Evolutionary conservation across 2,797 vertebrate species (phyloP).

Genomic region (Poeciliopsis turneri): DNA sequence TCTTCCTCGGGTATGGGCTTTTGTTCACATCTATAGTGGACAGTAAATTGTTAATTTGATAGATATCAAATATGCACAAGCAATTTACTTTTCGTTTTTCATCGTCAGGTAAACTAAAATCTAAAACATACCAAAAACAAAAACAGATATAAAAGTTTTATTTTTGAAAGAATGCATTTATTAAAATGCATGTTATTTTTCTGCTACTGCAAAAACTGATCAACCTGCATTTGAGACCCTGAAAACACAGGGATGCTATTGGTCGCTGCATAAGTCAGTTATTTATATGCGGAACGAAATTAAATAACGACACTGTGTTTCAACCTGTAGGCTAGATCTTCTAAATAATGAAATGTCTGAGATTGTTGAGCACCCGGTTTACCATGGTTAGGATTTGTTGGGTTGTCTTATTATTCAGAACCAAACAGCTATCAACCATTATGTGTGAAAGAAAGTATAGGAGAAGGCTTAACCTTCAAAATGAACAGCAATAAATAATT

Average conservation of each 20-base stretch:
- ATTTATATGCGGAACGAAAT: background rate
- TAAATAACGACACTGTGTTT: background rate
- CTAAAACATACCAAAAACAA: too few species aligned
- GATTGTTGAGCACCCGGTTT: background rate
- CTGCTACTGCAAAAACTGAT: background rate
- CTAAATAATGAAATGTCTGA: background rate
- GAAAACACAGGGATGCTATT: background rate
- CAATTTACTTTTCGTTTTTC: too few species aligned
- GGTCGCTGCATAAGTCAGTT: background rate
- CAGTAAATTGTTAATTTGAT: too few species aligned
- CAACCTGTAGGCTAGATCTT: background rate
- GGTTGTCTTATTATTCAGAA: too few species aligned
- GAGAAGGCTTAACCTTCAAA: background rate
- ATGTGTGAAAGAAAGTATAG: background rate
- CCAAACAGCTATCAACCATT: background rate
- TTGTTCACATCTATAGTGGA: too few species aligned
- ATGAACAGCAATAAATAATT: background rate
- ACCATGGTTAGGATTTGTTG: background rate
- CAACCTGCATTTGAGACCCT: background rate
- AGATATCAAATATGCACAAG: too few species aligned
- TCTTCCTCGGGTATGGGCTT: too few species aligned
- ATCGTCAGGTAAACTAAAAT: too few species aligned
- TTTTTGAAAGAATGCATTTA: too few species aligned
- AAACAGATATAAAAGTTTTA: too few species aligned
- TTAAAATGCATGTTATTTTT: background rate